phyloP scores from a whole-genome alignment of 2,888 invertebrate genomes.

The Hirtodrosophila confusa region DNA sequence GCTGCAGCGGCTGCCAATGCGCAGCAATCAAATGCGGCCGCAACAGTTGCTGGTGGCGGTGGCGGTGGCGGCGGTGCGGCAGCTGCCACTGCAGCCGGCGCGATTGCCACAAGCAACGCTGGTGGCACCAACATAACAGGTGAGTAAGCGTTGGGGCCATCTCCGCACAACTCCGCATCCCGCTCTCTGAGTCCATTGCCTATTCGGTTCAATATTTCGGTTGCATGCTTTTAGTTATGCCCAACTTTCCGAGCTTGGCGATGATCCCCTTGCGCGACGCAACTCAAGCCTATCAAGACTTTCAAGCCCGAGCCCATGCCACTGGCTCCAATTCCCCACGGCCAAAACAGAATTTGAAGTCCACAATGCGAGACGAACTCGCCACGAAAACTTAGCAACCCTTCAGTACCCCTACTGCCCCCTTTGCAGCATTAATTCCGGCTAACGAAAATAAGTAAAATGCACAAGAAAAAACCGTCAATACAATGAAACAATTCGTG shows the following conservation, averaged over 20 bases:
- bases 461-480: too few species aligned
- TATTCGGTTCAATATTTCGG: neutral
- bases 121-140: slow-evolving; percentile 72
- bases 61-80: slow-evolving; percentile 54
- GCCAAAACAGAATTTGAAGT: slow-evolving; percentile 2
- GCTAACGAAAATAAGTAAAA: too few species aligned
- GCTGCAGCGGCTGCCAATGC: slow-evolving; percentile 43
- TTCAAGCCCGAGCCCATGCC: neutral
- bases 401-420: neutral
- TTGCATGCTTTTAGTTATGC: slow-evolving; percentile 39
- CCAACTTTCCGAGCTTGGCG: slow-evolving; percentile 11
- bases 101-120: slow-evolving; percentile 59
- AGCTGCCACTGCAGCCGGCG: slow-evolving; percentile 59
- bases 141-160: slow-evolving; percentile 57
- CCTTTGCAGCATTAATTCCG: too few species aligned
- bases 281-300: slow-evolving; percentile 3
- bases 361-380: neutral
- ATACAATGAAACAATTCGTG: too few species aligned
- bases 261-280: slow-evolving; percentile 18
- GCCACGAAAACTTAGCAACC: neutral
- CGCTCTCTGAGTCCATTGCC: neutral
- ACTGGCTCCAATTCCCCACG: slow-evolving; percentile 1
- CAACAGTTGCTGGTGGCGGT: slow-evolving; percentile 39
- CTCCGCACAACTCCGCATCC: neutral
- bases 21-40: slow-evolving; percentile 58